These are phyloP conservation scores for Pedetes capensis DNA, from an alignment of 2,113 vertebrate species.

Conservation along the genomic window DNA sequence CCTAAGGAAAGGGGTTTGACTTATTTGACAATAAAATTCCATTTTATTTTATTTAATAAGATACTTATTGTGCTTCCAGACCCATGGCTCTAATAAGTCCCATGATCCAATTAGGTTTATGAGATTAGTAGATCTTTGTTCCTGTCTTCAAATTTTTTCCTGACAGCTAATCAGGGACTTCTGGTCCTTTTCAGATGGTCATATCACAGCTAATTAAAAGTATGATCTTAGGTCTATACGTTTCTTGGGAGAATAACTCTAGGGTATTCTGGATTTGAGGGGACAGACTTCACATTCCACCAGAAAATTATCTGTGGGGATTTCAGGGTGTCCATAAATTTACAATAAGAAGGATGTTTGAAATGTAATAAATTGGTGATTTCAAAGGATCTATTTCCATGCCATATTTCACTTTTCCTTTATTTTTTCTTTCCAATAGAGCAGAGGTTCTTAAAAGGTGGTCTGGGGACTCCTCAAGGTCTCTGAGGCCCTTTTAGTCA, in stretches of 20 bases:
- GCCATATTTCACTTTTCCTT: background rate
- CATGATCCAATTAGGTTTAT: background rate
- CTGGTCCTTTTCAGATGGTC: background rate
- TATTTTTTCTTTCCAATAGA: background rate
- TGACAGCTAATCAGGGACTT: background rate
- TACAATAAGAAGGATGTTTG: background rate
- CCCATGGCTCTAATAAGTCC: background rate
- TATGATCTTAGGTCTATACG: background rate
- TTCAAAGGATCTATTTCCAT: background rate
- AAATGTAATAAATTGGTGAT: background rate
- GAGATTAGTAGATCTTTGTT: background rate
- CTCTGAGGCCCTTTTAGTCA: background rate
- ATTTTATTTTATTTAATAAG: background rate
- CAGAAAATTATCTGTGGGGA: background rate
- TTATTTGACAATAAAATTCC: background rate
- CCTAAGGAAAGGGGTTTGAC: background rate
- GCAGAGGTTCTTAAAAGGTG: background rate
- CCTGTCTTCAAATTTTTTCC: slow-evolving; percentile 2
- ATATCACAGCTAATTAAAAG: background rate
- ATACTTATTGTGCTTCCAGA: background rate
- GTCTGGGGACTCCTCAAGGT: background rate
- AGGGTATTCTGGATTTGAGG: background rate
- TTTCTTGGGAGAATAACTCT: background rate
- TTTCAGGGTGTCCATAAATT: background rate
- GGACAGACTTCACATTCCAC: background rate